A percentile compares a stretch with the other conserved stretches of the same genome.
These are phyloP conservation scores for Sylvia borin DNA, from an alignment of 2,797 vertebrate species.

Conservation along the genomic window DNA sequence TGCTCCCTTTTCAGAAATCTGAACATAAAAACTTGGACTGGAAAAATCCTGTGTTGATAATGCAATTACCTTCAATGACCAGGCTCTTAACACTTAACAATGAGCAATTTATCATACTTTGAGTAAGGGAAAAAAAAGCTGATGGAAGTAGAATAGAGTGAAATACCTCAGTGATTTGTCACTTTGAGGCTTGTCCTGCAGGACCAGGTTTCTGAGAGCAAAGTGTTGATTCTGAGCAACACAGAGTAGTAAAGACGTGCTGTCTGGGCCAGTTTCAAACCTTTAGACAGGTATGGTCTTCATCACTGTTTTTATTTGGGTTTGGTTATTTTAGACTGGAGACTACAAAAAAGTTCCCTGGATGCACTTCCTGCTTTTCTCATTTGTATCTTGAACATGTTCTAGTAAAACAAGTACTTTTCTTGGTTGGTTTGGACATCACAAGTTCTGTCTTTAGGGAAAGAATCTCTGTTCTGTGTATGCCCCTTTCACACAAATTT, in stretches of 20 bases:
- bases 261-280: background rate
- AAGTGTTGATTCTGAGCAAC: background rate
- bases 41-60: background rate
- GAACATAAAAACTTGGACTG: background rate
- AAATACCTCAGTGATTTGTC: background rate
- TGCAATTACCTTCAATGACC: background rate
- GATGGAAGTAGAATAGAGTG: background rate
- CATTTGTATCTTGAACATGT: background rate
- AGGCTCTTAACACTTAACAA: background rate
- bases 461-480: background rate
- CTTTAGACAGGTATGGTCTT: background rate
- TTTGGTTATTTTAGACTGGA: background rate
- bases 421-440: background rate
- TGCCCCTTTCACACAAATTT: background rate
- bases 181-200: background rate
- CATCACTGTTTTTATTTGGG: background rate
- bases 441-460: background rate
- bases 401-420: background rate
- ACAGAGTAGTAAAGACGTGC: background rate
- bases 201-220: background rate
- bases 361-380: background rate
- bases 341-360: background rate
- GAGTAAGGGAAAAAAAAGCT: background rate
- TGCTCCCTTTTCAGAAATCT: background rate
- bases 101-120: background rate